A percentile compares a stretch with the other conserved stretches of the same genome.
Evolutionary conservation across 2,113 vertebrate species (phyloP).

Genomic region (Hippocampus zosterae): DNA sequence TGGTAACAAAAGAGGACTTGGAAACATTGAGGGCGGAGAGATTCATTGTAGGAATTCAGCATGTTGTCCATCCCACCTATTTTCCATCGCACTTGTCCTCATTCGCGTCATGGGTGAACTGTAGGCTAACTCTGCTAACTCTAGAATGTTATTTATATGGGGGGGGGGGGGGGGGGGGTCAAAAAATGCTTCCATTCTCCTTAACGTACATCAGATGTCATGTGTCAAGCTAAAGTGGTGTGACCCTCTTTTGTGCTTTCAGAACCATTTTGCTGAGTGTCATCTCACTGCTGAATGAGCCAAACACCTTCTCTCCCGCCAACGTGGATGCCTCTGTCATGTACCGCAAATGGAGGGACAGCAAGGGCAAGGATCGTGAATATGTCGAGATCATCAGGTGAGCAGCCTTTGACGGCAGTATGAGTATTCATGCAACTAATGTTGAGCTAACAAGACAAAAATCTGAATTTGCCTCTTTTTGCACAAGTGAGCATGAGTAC

Average conservation of each 20-base stretch:
- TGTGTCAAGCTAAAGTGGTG: background rate
- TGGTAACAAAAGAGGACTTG: background rate
- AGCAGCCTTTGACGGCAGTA: background rate
- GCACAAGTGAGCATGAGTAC: background rate
- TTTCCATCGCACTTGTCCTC: too few relatives aligned
- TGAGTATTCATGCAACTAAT: background rate
- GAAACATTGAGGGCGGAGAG: background rate
- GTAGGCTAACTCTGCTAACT: too few relatives aligned
- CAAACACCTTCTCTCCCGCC: slow-evolving; percentile 76
- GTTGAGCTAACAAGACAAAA: background rate
- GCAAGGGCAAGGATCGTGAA: slow-evolving; percentile 76
- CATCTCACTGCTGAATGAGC: slow-evolving; percentile 74
- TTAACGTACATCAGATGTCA: background rate
- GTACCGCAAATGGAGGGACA: slow-evolving; percentile 78
- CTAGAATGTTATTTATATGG: too few relatives aligned
- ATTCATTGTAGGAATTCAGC: background rate
- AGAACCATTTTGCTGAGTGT: slow-evolving; percentile 77
- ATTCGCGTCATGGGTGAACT: too few relatives aligned
- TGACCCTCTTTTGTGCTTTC: slow-evolving; percentile 15
- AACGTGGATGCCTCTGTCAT: slow-evolving; percentile 77
- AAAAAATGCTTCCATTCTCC: background rate
- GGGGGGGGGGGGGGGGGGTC: too few relatives aligned
- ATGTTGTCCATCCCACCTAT: background rate
- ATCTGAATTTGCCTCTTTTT: background rate
- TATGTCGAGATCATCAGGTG: slow-evolving; percentile 77